These are phyloP conservation scores for Nerophis ophidion DNA, from an alignment of 2,113 vertebrate genomes.

Conservation along the genomic window DNA sequence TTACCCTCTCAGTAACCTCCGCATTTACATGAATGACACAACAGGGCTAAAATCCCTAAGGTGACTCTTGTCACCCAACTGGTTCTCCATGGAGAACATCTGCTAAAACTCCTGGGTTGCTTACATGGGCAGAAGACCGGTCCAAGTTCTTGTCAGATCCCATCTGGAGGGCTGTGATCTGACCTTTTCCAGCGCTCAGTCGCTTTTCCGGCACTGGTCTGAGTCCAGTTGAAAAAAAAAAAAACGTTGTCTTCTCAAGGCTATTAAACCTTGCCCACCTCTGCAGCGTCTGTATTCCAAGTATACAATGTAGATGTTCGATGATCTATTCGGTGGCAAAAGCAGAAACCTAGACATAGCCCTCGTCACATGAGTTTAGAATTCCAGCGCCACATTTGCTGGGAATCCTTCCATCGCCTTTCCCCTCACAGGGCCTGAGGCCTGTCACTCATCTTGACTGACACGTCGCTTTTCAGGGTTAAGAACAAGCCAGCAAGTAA, in stretches of 20 bases:
- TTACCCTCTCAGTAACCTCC: neutral
- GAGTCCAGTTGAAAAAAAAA: too few species aligned
- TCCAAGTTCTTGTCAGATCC: constrained; percentile 11
- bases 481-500: constrained; percentile 48
- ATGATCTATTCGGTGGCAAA: too few species aligned
- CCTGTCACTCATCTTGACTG: constrained; percentile 68
- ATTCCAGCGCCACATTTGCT: constrained; percentile 29
- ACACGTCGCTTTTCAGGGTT: constrained; percentile 56
- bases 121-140: neutral
- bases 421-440: constrained; percentile 46
- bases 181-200: neutral
- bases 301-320: too few species aligned
- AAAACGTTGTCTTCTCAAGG: too few species aligned
- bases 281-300: too few species aligned
- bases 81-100: constrained; percentile 3
- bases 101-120: constrained; percentile 1
- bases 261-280: too few species aligned
- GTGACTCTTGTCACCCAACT: constrained; percentile 1
- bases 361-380: constrained; percentile 12
- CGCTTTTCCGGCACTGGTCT: too few species aligned
- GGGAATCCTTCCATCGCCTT: constrained; percentile 27
- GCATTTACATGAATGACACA: neutral
- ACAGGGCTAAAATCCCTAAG: neutral
- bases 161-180: constrained; percentile 1
- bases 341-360: neutral